These are phyloP conservation scores for Lucinisca nassula DNA, from an alignment of 2,888 invertebrate species.

Conservation along the genomic window DNA sequence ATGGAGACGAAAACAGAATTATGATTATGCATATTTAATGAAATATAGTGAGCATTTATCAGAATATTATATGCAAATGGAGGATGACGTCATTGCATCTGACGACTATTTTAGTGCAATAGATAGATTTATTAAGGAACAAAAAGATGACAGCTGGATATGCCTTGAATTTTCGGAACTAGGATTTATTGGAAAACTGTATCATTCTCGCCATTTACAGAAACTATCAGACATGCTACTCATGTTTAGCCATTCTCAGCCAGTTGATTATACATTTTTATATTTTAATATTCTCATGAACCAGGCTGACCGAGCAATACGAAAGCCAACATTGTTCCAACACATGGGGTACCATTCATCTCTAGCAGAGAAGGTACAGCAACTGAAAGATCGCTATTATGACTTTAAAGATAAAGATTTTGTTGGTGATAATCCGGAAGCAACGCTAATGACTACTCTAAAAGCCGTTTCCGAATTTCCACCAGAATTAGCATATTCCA, in stretches of 20 bases:
- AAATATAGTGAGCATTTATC: slow-evolving; percentile 84
- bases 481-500: slow-evolving; percentile 85
- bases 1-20: slow-evolving; percentile 88
- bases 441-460: slow-evolving; percentile 86
- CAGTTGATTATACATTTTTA: slow-evolving; percentile 76
- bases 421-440: slow-evolving; percentile 86
- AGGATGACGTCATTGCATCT: slow-evolving; percentile 87
- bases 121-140: slow-evolving; percentile 83
- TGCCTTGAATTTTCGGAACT: slow-evolving; percentile 81
- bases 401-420: slow-evolving; percentile 72
- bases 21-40: slow-evolving; percentile 87
- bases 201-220: slow-evolving; percentile 72
- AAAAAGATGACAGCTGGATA: slow-evolving; percentile 71
- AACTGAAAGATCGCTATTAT: slow-evolving; percentile 76
- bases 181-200: slow-evolving; percentile 80
- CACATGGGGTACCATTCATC: slow-evolving; percentile 79
- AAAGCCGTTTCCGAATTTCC: slow-evolving; percentile 83
- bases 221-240: slow-evolving; percentile 83
- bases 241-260: slow-evolving; percentile 80
- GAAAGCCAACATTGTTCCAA: slow-evolving; percentile 79
- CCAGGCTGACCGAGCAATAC: slow-evolving; percentile 67
- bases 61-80: slow-evolving; percentile 87
- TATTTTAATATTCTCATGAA: slow-evolving; percentile 75
- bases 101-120: slow-evolving; percentile 85
- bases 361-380: slow-evolving; percentile 76